These are phyloP conservation scores for Pseudopipra pipra DNA, from an alignment of 2,113 vertebrate genomes.

Conservation along the genomic window DNA sequence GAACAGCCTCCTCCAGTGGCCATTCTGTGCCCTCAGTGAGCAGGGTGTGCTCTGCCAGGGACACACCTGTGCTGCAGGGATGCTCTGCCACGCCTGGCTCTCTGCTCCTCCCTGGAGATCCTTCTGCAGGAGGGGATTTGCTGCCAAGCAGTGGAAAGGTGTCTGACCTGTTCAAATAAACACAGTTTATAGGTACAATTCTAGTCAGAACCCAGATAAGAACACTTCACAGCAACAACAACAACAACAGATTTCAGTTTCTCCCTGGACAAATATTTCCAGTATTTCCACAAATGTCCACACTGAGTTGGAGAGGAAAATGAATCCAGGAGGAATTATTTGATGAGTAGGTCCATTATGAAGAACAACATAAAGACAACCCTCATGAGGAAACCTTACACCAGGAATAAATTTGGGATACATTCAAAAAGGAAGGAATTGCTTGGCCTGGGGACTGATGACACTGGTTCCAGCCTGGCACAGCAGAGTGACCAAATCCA, in stretches of 20 bases:
- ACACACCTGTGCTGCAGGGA: constrained; percentile 76
- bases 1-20: neutral
- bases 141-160: constrained; percentile 74
- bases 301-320: neutral
- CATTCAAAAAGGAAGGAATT: neutral
- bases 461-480: neutral
- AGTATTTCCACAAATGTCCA: neutral
- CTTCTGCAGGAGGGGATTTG: constrained; percentile 70
- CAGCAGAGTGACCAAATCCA: neutral
- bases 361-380: neutral
- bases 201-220: neutral
- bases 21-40: accelerated
- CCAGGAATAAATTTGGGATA: neutral
- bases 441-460: neutral
- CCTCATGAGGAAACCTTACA: neutral
- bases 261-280: neutral
- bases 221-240: neutral
- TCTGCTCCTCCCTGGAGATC: constrained; percentile 71
- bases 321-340: neutral
- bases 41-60: accelerated
- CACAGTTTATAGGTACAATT: neutral
- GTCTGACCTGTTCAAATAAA: constrained; percentile 75
- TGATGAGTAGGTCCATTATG: neutral
- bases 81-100: constrained; percentile 64
- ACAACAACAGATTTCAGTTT: neutral